Evolutionary conservation across 2,888 invertebrate species (phyloP), one percentile per base, ranked within the genome.

Genomic region (Patella caerulea): DNA sequence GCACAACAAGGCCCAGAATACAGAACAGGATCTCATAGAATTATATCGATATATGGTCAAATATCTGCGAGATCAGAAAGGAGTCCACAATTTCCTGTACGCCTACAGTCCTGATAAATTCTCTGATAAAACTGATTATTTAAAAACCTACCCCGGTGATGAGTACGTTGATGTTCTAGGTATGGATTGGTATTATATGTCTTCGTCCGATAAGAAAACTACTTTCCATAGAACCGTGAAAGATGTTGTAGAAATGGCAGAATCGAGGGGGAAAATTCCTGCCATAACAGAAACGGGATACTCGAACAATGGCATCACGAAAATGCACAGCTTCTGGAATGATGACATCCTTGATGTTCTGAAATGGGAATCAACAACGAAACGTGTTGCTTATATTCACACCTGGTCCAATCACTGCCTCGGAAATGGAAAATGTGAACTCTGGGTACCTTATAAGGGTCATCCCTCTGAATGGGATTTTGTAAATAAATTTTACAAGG

Each of bases 241-340:
- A 59, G 52, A 76, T 54, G 19, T 79, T 24, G 75, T 82, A n/a
- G 74, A 77, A 69, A 77, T 76, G n/a, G 81, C 82, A 3, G 71
- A 75, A 55, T 73, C 73, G n/a, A 76, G 74, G 59, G 74, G 72
- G n/a, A 83, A 82, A 76, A 73, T 82, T 2, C 78, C 83, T 3
- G 83, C 83, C n/a, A 53, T 83, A 45, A 82, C 82, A 15, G 83
- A 83, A 77, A 59, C 80, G 1, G 83, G 82, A 12, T 72, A 79
- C 65, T 71, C 34, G 15, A 73, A 78, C 4, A 76, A 77, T 17
- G 80, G 79, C 9, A n/a, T 83, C 1, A 69, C 77, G 12, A 74
- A 56, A 1, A 79, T 79, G 34, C 78, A 73, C 19, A 72, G 74
- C 34, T 82, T 81, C 56, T 81, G 82, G 81, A 77, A 56, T 2